Base-by-base conservation (phyloP, 2,888 invertebrate species). In the Mamestra brassicae region DNA sequence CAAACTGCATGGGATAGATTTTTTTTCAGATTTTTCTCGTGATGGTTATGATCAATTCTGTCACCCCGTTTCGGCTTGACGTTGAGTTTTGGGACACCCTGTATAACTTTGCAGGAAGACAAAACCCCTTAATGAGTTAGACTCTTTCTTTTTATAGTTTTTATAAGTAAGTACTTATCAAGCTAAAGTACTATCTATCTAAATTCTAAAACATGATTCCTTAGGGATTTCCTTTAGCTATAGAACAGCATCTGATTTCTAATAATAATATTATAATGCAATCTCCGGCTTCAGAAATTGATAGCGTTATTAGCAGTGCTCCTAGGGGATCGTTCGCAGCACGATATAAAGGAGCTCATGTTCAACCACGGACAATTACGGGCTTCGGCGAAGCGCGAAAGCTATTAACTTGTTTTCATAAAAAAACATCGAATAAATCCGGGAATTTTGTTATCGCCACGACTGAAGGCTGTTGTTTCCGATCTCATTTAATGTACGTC, bases 401-500 rank as follows among this genome's bases (percentile, higher is more conserved):
- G 62, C 71, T 55, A 77, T 76, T 83, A 64, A 74, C 58, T 74
- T 70, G 54, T 80, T 67, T 70, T 61, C 65, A 52, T 34, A 5
- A 62, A 75, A 75, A 52, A 58, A 54, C 38, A 69, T 68, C 3
- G 63, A 60, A 62, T 62, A 34, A 65, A 80, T 63, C 58, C 34
- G n/a, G n/a, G 15, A 68, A 58, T 71, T 80, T 65, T 17, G 60
- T 3, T 69, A 52, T 26, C 61, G 45, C 11, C 13, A 36, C n/a
- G 8, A 63, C 55, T 66, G 38, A 50, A 57, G 64, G 17, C 50
- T 58, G 61, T 76, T 78, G 72, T 73, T 78, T 62, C 58, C 54
- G n/a, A 85, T 72, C 74, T 74, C 73, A 79, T 85, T 85, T 63
- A 76, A 67, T 62, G 47, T 64, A 67, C 55, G 73, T 76, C 79